Conservation (phyloP, 1,140 invertebrate species). For the Bombus affinis region DNA sequence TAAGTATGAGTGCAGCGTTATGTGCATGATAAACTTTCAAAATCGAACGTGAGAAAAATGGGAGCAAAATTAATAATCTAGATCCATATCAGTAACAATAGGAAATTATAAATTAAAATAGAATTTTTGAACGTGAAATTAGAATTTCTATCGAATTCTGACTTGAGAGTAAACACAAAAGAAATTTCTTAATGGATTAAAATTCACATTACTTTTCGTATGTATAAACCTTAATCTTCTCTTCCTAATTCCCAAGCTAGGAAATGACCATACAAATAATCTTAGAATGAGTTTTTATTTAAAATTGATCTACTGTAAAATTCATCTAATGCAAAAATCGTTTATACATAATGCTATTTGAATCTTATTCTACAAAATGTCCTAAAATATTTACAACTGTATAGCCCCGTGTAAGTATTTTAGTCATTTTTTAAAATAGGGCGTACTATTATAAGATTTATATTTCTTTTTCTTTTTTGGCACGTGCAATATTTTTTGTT, state of each 20-base stretch:
- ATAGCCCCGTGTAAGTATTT: background rate
- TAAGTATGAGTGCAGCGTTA: background rate
- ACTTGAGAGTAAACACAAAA: too few species aligned
- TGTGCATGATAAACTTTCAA: background rate
- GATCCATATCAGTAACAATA: background rate
- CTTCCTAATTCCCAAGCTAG: background rate
- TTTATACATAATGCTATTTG: background rate
- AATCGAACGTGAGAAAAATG: background rate
- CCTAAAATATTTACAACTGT: background rate
- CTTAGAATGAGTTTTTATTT: background rate
- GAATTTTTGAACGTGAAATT: background rate
- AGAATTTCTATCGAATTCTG: background rate
- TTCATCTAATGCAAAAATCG: too few species aligned
- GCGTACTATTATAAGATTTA: background rate
- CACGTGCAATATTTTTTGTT: background rate
- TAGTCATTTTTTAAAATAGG: background rate
- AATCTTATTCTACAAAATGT: background rate
- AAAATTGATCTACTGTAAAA: background rate
- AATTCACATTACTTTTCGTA: background rate
- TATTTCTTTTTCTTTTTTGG: background rate
- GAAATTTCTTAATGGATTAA: background rate
- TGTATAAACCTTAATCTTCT: background rate
- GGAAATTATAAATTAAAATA: background rate
- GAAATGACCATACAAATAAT: background rate
- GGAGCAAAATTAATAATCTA: background rate